Evolutionary conservation across 2,113 vertebrate species (phyloP).

Genomic region (Laterallus jamaicensis): DNA sequence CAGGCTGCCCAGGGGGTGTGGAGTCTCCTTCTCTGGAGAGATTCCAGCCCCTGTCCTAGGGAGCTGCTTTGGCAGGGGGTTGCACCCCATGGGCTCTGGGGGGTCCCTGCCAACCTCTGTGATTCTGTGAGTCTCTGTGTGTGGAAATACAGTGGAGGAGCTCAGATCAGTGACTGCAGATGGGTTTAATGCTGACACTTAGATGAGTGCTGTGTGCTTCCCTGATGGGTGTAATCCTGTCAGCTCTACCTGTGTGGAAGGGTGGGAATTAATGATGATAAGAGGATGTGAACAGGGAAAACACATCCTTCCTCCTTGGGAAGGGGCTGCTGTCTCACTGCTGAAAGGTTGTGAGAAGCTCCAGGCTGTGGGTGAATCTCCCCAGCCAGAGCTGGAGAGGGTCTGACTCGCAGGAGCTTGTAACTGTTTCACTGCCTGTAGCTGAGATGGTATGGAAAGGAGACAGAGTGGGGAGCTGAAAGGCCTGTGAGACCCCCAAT

Average conservation of each 20-base stretch:
- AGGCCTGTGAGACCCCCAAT: not conserved
- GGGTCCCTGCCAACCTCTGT: too few relatives aligned
- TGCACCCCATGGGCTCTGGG: too few relatives aligned
- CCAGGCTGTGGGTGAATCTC: not conserved
- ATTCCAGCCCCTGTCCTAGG: too few relatives aligned
- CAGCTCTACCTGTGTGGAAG: not conserved
- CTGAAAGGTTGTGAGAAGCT: not conserved
- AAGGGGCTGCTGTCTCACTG: not conserved
- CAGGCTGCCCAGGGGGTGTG: too few relatives aligned
- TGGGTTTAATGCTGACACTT: accelerated
- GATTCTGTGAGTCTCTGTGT: too few relatives aligned
- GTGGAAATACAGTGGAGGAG: accelerated
- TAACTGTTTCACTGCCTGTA: accelerated
- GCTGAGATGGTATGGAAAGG: accelerated
- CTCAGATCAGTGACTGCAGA: not conserved
- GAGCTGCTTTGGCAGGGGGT: too few relatives aligned
- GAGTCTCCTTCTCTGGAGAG: too few relatives aligned
- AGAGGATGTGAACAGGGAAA: not conserved
- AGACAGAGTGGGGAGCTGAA: not conserved
- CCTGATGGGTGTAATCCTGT: not conserved
- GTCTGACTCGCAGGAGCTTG: not conserved
- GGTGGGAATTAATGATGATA: not conserved
- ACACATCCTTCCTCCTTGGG: not conserved
- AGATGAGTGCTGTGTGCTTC: too few relatives aligned
- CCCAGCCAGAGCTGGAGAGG: not conserved